Evolutionary conservation across 2,113 vertebrate species (phyloP).

Genomic region (Saguinus midas): DNA sequence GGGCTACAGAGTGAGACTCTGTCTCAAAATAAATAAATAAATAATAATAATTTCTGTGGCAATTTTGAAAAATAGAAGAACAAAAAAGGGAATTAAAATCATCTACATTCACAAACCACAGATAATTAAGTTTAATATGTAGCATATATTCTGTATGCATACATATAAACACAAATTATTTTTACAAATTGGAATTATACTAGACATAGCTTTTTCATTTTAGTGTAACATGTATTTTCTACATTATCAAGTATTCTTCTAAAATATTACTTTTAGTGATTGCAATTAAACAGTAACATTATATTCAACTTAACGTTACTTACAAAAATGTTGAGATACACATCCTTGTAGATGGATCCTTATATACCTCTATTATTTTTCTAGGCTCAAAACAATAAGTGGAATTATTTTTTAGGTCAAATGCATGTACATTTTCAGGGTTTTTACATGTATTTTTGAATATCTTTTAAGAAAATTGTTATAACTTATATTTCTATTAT

Average conservation of each 20-base stretch:
- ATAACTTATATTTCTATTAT: not conserved
- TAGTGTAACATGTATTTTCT: not conserved
- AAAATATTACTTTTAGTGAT: constrained; percentile 17
- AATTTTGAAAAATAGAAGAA: not conserved
- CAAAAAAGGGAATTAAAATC: not conserved
- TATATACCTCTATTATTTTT: not conserved
- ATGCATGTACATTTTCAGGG: not conserved
- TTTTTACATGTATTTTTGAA: constrained; percentile 18
- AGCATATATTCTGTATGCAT: not conserved
- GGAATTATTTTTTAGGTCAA: constrained; percentile 29
- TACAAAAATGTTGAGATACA: constrained; percentile 6
- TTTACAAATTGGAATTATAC: not conserved
- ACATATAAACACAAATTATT: not conserved
- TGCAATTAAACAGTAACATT: not conserved
- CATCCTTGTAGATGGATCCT: not conserved
- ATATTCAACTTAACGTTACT: not conserved
- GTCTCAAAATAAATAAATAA: too few relatives aligned
- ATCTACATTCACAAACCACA: not conserved
- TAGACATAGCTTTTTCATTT: constrained; percentile 7
- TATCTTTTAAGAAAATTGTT: not conserved
- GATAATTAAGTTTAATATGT: not conserved
- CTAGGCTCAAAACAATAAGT: not conserved
- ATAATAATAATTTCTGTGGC: not conserved
- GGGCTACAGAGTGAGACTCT: too few relatives aligned
- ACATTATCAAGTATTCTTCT: not conserved